Conservation (phyloP, 1,140 invertebrate genomes). For the Anthonomus grandis region DNA sequence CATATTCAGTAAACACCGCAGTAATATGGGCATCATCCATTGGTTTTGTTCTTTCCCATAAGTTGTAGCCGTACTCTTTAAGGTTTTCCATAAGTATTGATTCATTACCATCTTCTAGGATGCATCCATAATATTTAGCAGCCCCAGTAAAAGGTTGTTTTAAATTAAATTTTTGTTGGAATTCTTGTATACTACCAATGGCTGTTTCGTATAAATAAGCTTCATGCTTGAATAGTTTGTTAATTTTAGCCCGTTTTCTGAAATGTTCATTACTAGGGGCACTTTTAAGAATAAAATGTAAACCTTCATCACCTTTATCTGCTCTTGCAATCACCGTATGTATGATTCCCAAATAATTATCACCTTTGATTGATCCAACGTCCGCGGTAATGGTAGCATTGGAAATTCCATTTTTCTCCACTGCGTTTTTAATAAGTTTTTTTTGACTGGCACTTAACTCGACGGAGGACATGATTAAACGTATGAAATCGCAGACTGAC, state of each 20-base stretch:
- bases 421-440: too few relatives aligned
- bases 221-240: constrained; percentile 31
- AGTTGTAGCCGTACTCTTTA: constrained; percentile 37
- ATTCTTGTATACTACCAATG: constrained; percentile 23
- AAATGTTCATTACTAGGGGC: constrained; percentile 23
- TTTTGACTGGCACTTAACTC: too few relatives aligned
- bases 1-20: constrained; percentile 52
- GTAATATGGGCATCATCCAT: constrained; percentile 51
- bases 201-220: constrained; percentile 30
- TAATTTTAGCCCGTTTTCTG: constrained; percentile 20
- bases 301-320: constrained; percentile 4
- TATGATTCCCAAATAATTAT: constrained; percentile 34
- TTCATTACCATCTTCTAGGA: constrained; percentile 48
- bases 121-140: constrained; percentile 45
- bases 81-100: constrained; percentile 57
- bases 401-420: too few relatives aligned
- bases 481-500: too few relatives aligned
- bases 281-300: constrained; percentile 33
- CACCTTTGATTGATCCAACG: constrained; percentile 31
- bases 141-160: constrained; percentile 32
- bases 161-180: constrained; percentile 24
- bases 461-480: too few relatives aligned
- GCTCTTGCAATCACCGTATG: constrained; percentile 20
- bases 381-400: constrained; percentile 15
- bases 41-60: constrained; percentile 51